Percentiles rank a stretch among this genome's conserved stretches.
Evolutionary conservation across 2,113 vertebrate species (phyloP).

Genomic region (Paraplagusia blochii): DNA sequence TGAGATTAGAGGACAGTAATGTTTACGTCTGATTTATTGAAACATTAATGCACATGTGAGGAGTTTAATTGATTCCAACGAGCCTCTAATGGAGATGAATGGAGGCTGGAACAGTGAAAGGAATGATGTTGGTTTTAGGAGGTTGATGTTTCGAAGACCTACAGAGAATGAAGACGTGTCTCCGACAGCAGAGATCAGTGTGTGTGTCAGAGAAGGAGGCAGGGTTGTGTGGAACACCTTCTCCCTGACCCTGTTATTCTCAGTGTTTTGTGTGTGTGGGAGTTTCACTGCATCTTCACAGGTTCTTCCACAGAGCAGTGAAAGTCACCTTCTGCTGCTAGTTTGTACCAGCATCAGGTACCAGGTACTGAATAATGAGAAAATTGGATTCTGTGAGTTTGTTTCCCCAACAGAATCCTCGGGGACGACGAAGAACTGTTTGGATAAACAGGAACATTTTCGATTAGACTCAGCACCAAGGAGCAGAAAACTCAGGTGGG

Average conservation of each 20-base stretch:
- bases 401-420: no score
- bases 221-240: conserved; percentile 2
- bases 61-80: conserved; percentile 41
- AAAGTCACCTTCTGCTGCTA: background rate
- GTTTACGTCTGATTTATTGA: conserved; percentile 33
- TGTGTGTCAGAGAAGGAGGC: background rate
- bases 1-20: background rate
- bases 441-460: no score
- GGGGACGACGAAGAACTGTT: no score
- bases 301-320: background rate
- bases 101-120: conserved; percentile 11
- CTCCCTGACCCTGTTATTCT: conserved; percentile 37
- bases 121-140: background rate
- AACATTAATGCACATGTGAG: conserved; percentile 26
- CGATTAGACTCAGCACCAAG: no score
- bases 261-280: background rate
- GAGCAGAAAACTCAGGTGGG: no score
- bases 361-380: no score
- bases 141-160: no score
- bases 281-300: conserved; percentile 15
- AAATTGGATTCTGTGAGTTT: no score
- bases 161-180: background rate
- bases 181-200: no score
- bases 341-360: no score
- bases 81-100: conserved; percentile 35